Evolutionary conservation across 92 coral and sea anemone genomes (phyloP), one percentile per base, ranked within the genome.

Genomic region (Epizoanthus illoricatus): DNA sequence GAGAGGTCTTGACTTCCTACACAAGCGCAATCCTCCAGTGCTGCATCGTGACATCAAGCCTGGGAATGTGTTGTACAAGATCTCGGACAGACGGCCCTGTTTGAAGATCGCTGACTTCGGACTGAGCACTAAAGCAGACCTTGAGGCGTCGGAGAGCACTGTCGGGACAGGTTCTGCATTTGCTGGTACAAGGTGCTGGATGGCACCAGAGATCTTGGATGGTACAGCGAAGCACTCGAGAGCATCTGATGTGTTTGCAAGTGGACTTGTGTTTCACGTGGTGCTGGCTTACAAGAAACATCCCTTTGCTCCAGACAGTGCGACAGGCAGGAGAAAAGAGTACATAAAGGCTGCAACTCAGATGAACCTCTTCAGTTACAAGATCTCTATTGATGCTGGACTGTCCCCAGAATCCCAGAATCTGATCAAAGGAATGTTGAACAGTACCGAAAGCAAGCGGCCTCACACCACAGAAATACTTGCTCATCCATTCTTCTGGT

Each of bases 191-290:
- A 28, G 36, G 36, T 28, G 36, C 2, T 28, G 36, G 36, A 28
- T 28, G 36, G 36, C 36, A 28, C 78, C 52, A 9, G 78, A 72
- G 39, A 54, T 72, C 3, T 58, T 72, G 20, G 57, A 43, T 20
- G 20, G 33, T 9, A 19, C 0, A 72, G 16, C 10, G 59, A 21
- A 72, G 3, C 78, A 72, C 78, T 17, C 78, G 57, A 43, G 36
- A 0, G 36, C 36, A 28, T 28, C 36, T 28, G 36, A 28, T 28
- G 36, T 28, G 2, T 28, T 28, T 42, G 78, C 78, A 1, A 17
- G 49, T 18, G 78, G 78, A 12, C 58, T 72, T 18, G 78, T 72
- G 58, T 42, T 72, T 12, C 78, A 72, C 33, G 20, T 42, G 24
- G 21, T 72, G 1, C 78, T 72, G 0, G n/a, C 52, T 33, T 1